Conservation (phyloP, 2,113 vertebrate genomes). For the Acinonyx jubatus region DNA sequence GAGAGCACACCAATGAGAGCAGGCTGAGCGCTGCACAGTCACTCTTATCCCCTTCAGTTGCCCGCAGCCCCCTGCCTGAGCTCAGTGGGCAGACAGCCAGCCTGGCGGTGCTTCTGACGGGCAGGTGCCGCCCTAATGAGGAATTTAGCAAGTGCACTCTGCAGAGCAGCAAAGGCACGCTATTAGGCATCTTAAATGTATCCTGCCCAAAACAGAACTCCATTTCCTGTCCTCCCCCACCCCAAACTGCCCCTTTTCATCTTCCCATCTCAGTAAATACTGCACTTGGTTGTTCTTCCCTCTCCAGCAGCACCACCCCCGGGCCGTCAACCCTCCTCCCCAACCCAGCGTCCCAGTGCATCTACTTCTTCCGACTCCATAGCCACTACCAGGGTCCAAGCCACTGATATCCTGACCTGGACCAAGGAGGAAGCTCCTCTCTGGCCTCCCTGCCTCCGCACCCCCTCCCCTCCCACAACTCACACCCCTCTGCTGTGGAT, state of each 20-base stretch:
- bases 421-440: neutral
- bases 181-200: neutral
- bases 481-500: neutral
- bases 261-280: neutral
- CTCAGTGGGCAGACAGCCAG: constrained; percentile 20
- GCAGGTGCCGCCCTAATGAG: constrained; percentile 12
- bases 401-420: neutral
- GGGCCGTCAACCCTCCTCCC: neutral
- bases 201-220: neutral
- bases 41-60: neutral
- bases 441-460: neutral
- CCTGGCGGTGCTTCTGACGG: neutral
- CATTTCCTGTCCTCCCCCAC: neutral
- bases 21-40: neutral
- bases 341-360: neutral
- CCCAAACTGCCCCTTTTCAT: neutral
- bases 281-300: too few species aligned
- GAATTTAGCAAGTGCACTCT: neutral
- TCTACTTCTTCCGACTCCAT: neutral
- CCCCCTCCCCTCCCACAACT: neutral
- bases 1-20: neutral
- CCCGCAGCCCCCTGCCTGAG: neutral
- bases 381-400: rapidly evolving
- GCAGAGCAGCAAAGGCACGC: neutral
- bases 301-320: neutral